A percentile compares a stretch with the other conserved stretches of the same genome.
Evolutionary conservation across 2,888 invertebrate genomes (phyloP).

Genomic region (Chloroclystis v-ata): DNA sequence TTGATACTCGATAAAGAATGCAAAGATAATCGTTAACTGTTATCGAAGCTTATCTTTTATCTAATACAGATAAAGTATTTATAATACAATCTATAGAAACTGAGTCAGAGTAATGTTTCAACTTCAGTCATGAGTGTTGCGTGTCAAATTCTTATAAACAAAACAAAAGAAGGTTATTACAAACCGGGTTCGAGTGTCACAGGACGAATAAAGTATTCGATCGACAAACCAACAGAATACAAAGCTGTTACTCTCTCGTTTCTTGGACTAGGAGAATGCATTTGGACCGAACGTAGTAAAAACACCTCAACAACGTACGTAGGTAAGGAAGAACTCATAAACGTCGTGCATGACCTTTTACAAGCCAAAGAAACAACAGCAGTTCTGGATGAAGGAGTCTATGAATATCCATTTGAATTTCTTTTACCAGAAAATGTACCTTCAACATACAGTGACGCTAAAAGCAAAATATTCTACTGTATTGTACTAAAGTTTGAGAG

Average conservation of each 20-base stretch:
- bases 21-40: too few species aligned
- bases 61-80: too few species aligned
- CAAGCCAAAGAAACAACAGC: background rate
- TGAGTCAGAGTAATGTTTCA: background rate
- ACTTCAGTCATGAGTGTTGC: constrained; percentile 16
- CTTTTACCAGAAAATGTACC: constrained; percentile 21
- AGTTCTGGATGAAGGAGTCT: constrained; percentile 11
- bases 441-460: constrained; percentile 14
- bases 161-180: constrained; percentile 22
- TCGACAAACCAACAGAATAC: constrained; percentile 29
- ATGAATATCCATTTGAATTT: constrained; percentile 25
- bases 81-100: too few species aligned
- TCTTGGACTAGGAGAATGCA: constrained; percentile 22
- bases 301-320: constrained; percentile 5
- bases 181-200: constrained; percentile 28
- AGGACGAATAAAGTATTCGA: constrained; percentile 30
- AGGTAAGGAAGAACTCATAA: constrained; percentile 16
- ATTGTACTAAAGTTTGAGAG: constrained; percentile 19
- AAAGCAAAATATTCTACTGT: constrained; percentile 17
- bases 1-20: too few species aligned
- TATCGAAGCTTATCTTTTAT: too few species aligned
- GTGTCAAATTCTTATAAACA: constrained; percentile 32
- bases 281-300: background rate
- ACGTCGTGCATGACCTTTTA: background rate
- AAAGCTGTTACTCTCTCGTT: constrained; percentile 27